Percentiles rank a stretch among this genome's conserved stretches.
Conservation (phyloP, 2,113 vertebrate genomes). For the Prionailurus viverrinus region DNA sequence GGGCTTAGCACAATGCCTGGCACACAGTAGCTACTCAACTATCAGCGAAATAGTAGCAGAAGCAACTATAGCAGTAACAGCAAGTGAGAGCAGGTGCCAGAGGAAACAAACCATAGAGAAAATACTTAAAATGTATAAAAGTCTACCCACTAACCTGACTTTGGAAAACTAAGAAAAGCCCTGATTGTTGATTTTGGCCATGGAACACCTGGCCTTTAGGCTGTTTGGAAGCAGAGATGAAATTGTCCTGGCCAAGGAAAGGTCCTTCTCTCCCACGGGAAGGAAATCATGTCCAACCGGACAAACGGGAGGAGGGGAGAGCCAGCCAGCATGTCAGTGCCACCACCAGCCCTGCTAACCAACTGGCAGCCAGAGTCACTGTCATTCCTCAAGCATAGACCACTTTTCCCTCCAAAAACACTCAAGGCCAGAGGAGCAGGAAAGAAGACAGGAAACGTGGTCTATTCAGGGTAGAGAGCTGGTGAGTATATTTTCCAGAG, state of each 20-base stretch:
- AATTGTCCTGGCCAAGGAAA: background rate
- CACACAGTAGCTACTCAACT: background rate
- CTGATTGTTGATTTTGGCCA: background rate
- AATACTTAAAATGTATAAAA: background rate
- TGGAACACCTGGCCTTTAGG: background rate
- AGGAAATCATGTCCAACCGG: background rate
- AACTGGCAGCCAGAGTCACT: background rate
- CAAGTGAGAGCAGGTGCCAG: background rate
- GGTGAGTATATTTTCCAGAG: background rate
- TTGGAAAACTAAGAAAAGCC: background rate
- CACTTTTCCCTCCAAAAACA: background rate
- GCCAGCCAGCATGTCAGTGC: background rate
- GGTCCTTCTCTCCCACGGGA: background rate
- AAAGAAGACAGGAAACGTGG: background rate
- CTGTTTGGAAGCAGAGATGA: constrained; percentile 21
- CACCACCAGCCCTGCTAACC: too few species aligned
- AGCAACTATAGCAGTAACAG: background rate
- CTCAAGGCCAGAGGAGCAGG: background rate
- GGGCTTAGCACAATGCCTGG: background rate
- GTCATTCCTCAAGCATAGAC: background rate
- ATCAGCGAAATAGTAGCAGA: background rate
- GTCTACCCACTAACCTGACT: constrained; percentile 21
- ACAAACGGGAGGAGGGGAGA: background rate
- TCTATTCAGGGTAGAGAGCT: background rate
- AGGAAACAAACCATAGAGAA: background rate